These are phyloP conservation scores for Taenioides sp. DNA, from an alignment of 2,797 vertebrate species.

Conservation along the genomic window DNA sequence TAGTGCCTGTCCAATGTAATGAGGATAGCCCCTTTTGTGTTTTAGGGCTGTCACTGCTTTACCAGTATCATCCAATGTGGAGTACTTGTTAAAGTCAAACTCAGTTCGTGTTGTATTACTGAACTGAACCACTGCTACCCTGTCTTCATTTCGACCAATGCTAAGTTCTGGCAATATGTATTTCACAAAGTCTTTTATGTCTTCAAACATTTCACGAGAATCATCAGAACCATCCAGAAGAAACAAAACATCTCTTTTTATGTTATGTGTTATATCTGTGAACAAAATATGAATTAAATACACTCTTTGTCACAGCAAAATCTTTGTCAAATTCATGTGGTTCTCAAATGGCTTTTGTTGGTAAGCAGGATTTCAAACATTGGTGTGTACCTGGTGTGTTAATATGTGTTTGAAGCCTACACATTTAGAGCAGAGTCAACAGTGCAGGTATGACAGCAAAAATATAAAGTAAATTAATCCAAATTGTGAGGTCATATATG, in stretches of 20 bases:
- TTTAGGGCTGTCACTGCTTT: conserved; percentile 59
- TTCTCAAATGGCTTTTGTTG: not conserved
- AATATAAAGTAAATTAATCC: too few species aligned
- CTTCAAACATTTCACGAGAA: conserved; percentile 63
- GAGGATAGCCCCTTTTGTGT: conserved; percentile 74
- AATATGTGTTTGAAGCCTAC: too few species aligned
- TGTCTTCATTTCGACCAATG: conserved; percentile 61
- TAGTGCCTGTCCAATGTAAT: conserved; percentile 75
- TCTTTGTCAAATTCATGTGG: conserved; percentile 1
- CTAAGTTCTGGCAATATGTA: conserved; percentile 61
- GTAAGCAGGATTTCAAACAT: not conserved
- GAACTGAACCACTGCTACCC: conserved; percentile 74
- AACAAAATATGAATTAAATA: conserved; percentile 27
- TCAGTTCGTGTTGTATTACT: conserved; percentile 64
- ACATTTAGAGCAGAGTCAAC: too few species aligned
- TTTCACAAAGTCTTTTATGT: conserved; percentile 74
- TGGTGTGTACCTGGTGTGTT: too few species aligned
- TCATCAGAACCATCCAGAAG: conserved; percentile 78
- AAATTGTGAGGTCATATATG: too few species aligned
- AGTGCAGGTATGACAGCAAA: too few species aligned
- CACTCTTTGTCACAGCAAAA: not conserved
- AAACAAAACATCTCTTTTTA: conserved; percentile 76
- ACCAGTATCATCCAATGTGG: conserved; percentile 58
- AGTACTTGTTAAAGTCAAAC: conserved; percentile 70
- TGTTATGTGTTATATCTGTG: conserved; percentile 72